Percentiles rank a stretch among this genome's conserved stretches.
phyloP scores from a whole-genome alignment of 2,113 vertebrate genomes.

The Bubalus kerabau region DNA sequence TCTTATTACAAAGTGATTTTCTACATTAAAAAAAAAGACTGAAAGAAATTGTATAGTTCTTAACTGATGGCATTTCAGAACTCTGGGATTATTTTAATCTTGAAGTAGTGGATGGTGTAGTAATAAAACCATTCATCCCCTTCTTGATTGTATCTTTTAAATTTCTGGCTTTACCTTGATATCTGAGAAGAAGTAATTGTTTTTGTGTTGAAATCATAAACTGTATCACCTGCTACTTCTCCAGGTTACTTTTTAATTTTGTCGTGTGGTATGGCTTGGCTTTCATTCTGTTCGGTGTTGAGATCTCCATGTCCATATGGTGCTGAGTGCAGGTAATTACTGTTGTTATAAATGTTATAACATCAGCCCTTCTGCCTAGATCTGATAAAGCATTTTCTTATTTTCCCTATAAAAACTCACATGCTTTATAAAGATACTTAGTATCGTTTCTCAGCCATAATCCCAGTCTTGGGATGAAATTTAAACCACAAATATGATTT shows the following conservation, averaged over 20 bases:
- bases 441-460: background rate
- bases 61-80: background rate
- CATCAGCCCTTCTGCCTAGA: background rate
- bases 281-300: background rate
- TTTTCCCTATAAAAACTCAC: slow-evolving; percentile 1
- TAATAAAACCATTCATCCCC: slow-evolving; percentile 23
- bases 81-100: slow-evolving; percentile 35
- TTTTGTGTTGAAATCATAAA: slow-evolving; percentile 37
- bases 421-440: background rate
- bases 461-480: background rate
- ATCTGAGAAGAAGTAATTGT: slow-evolving; percentile 16
- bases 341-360: background rate
- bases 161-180: background rate
- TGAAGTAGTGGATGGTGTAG: background rate
- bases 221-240: background rate
- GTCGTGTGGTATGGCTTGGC: background rate
- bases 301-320: background rate
- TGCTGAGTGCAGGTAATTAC: background rate
- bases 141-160: slow-evolving; percentile 2
- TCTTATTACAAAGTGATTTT: slow-evolving; percentile 58
- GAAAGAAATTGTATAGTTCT: slow-evolving; percentile 29
- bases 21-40: slow-evolving; percentile 41
- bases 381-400: background rate
- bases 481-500: background rate
- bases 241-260: background rate